These are phyloP conservation scores for Fragum sueziense DNA, from an alignment of 2,888 invertebrate genomes.

Conservation along the genomic window DNA sequence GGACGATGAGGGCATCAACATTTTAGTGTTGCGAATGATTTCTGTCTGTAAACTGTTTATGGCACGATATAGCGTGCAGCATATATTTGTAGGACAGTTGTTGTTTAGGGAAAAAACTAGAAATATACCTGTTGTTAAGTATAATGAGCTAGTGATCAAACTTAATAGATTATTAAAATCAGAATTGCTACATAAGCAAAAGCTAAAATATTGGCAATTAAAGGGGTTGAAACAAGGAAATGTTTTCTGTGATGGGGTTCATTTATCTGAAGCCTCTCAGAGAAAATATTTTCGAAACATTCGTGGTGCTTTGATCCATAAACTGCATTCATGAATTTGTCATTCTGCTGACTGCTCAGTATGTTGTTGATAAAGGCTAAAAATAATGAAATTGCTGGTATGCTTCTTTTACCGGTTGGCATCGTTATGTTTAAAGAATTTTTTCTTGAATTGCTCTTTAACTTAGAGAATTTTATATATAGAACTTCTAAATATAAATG, in stretches of 20 bases:
- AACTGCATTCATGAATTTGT: not conserved
- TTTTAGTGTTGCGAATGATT: not conserved
- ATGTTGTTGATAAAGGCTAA: no score
- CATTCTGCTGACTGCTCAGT: no score
- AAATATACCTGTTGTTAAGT: not conserved
- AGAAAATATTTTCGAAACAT: conserved; percentile 1
- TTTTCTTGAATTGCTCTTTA: no score
- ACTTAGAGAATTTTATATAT: no score
- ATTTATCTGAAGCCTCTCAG: not conserved
- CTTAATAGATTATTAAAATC: not conserved
- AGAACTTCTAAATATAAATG: no score
- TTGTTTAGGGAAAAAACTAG: not conserved
- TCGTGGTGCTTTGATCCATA: conserved; percentile 8
- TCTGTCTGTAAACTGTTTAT: not conserved
- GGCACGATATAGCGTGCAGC: not conserved
- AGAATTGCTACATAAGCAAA: not conserved
- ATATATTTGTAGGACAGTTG: conserved; percentile 2
- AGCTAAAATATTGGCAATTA: conserved; percentile 1
- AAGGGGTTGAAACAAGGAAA: conserved; percentile 7
- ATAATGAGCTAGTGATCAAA: conserved; percentile 14
- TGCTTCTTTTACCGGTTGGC: no score
- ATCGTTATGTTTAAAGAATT: no score
- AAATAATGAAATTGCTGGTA: no score
- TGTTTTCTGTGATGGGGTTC: no score
- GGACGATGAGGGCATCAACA: not conserved